Conservation (phyloP, 2,888 invertebrate species). For the Toxonevra muliebris region DNA sequence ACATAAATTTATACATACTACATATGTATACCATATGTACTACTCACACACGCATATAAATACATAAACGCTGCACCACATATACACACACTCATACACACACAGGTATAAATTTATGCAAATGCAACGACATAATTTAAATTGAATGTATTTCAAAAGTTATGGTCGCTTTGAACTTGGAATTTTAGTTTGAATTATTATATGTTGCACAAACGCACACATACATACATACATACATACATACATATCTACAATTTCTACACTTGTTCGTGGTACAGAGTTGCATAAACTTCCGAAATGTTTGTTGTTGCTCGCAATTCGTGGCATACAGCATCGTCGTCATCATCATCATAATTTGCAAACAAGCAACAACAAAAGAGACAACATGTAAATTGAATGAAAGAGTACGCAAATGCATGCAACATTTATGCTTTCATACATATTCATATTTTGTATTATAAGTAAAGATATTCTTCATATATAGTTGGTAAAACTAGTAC, state of each 20-base stretch:
- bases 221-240: slow-evolving; percentile 16
- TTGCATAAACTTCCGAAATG: no score
- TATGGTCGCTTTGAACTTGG: slow-evolving; percentile 62
- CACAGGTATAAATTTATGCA: slow-evolving; percentile 30
- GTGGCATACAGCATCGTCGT: no score
- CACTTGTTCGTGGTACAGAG: background rate
- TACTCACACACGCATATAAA: slow-evolving; percentile 2
- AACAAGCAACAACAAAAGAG: no score
- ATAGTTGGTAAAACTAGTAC: no score
- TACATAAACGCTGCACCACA: background rate
- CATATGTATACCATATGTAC: slow-evolving; percentile 6
- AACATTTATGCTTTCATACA: no score
- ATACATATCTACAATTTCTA: no score
- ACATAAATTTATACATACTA: slow-evolving; percentile 46
- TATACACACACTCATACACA: slow-evolving; percentile 6
- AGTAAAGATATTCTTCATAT: no score
- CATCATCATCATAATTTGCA: no score
- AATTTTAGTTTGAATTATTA: slow-evolving; percentile 59
- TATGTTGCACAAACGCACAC: slow-evolving; percentile 45
- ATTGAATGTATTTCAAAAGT: slow-evolving; percentile 42
- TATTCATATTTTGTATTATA: no score
- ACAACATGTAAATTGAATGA: no score
- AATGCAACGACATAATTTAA: slow-evolving; percentile 17
- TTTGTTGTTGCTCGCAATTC: no score
- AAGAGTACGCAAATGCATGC: no score